Evolutionary conservation across 2,113 vertebrate species (phyloP).

Genomic region (Bombycilla garrulus): DNA sequence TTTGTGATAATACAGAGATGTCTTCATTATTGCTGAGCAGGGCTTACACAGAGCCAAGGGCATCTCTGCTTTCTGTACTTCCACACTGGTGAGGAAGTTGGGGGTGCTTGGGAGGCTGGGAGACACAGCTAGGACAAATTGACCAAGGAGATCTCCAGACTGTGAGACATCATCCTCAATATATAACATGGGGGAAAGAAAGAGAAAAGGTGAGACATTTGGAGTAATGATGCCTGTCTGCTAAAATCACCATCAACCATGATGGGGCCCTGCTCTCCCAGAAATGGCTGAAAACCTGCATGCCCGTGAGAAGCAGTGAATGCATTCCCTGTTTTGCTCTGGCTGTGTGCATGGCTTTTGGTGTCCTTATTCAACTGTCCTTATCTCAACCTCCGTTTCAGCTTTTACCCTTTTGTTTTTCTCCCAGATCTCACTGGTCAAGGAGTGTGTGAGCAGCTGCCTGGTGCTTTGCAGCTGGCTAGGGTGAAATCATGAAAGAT

Average conservation of each 20-base stretch:
- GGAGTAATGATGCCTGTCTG: no score
- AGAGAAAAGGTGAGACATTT: neutral
- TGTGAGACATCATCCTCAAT: neutral
- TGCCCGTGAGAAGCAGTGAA: neutral
- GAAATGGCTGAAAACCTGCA: neutral
- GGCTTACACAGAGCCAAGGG: neutral
- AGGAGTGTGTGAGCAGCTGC: rapidly evolving
- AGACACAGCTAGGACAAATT: neutral
- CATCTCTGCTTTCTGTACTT: neutral
- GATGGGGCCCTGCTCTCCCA: neutral
- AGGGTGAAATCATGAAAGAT: neutral
- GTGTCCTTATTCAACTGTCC: neutral
- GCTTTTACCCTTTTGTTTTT: rapidly evolving
- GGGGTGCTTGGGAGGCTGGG: no score
- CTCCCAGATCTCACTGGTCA: neutral
- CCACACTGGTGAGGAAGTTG: rapidly evolving
- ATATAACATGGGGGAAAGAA: neutral
- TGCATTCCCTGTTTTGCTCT: neutral
- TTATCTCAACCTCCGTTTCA: neutral
- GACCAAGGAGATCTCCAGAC: neutral
- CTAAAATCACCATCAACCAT: neutral
- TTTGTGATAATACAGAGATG: neutral
- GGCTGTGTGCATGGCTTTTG: neutral
- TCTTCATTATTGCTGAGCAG: neutral
- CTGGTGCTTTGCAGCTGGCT: neutral